Percentiles rank a stretch among this genome's conserved stretches.
Conservation (phyloP, 2,797 vertebrate species). For the Cheracebus regulus region DNA sequence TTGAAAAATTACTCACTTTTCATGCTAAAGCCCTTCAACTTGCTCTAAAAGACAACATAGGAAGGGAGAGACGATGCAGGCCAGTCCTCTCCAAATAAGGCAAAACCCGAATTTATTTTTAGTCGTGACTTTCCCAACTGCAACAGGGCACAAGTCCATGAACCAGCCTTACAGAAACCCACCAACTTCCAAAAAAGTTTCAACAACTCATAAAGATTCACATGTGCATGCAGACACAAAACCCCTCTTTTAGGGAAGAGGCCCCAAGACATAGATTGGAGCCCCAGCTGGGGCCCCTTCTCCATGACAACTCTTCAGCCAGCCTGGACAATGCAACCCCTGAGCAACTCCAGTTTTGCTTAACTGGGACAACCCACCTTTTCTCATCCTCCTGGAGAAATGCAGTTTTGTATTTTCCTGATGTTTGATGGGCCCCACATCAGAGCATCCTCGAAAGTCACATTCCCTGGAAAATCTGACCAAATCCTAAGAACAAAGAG, state of each 20-base stretch:
- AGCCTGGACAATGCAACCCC: neutral
- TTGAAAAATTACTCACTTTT: conserved; percentile 5
- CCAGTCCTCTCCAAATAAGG: conserved; percentile 70
- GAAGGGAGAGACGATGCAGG: neutral
- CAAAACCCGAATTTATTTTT: conserved; percentile 69
- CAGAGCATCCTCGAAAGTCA: neutral
- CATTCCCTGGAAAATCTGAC: neutral
- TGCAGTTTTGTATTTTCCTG: neutral
- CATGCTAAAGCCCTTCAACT: conserved; percentile 32
- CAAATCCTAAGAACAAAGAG: neutral
- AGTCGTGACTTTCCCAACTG: conserved; percentile 28
- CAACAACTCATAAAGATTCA: conserved; percentile 12
- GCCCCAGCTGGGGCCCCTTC: neutral
- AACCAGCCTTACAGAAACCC: conserved; percentile 41
- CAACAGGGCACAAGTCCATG: neutral
- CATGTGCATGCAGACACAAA: neutral
- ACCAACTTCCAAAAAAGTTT: conserved; percentile 58
- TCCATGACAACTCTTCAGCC: neutral
- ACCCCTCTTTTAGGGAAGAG: neutral
- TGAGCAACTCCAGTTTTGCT: neutral
- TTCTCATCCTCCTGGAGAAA: neutral
- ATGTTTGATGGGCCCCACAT: neutral
- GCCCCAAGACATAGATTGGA: neutral
- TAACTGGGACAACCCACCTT: neutral
- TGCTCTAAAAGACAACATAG: conserved; percentile 55